Percentiles rank a stretch among this genome's conserved stretches.
Evolutionary conservation across 2,113 vertebrate species (phyloP).

Genomic region (Neopipo cinnamomea): DNA sequence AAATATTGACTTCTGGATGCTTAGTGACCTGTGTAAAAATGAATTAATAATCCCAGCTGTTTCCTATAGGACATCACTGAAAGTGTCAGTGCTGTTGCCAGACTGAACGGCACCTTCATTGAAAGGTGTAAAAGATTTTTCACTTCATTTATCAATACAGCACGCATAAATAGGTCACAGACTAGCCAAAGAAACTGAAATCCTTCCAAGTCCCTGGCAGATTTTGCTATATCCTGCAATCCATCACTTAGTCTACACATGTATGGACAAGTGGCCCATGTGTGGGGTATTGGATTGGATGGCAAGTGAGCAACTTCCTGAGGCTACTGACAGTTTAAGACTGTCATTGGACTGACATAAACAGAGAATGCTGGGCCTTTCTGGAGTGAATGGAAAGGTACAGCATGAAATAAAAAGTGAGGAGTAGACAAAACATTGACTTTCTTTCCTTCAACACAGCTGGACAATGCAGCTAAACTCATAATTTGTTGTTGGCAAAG

Average conservation of each 20-base stretch:
- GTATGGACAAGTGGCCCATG: neutral
- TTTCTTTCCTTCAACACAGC: neutral
- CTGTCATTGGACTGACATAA: neutral
- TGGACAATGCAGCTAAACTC: neutral
- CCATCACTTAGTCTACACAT: neutral
- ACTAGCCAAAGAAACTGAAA: conserved; percentile 30
- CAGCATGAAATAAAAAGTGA: neutral
- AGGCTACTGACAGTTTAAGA: neutral
- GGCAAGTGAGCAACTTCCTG: neutral
- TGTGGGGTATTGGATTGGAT: neutral
- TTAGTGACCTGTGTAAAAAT: conserved; percentile 59
- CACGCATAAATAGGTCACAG: conserved; percentile 10
- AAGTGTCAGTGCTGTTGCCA: conserved; percentile 44
- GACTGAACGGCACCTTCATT: neutral
- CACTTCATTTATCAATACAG: conserved; percentile 50
- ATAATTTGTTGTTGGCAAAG: neutral
- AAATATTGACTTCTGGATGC: conserved; percentile 55
- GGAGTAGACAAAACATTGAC: neutral
- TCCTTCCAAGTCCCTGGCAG: conserved; percentile 21
- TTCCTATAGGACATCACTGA: conserved; percentile 39
- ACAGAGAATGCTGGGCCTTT: neutral
- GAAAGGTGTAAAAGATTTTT: conserved; percentile 54
- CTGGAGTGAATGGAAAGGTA: neutral
- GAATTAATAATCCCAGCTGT: conserved; percentile 57
- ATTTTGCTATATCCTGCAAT: conserved; percentile 1